Conservation (phyloP, 2,113 vertebrate genomes). For the human region DNA sequence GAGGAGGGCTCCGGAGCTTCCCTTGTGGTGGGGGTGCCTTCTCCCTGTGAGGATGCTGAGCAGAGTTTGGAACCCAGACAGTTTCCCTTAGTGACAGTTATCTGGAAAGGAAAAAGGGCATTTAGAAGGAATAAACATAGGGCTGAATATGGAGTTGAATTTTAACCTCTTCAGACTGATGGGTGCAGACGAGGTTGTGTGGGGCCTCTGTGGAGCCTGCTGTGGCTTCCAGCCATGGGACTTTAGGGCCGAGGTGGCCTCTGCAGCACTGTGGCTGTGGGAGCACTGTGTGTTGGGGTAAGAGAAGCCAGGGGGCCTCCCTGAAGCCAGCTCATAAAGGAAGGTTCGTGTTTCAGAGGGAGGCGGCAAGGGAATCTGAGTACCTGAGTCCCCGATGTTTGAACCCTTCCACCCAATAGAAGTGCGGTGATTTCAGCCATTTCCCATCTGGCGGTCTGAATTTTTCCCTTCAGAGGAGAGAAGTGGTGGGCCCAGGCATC, state of each 20-base stretch:
- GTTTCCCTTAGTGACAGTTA: not conserved
- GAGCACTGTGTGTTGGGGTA: not conserved
- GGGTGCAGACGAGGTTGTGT: not conserved
- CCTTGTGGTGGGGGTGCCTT: not conserved
- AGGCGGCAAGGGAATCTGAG: rapidly evolving
- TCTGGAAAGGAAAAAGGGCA: not conserved
- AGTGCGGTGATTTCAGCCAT: not conserved
- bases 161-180: not conserved
- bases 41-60: no score
- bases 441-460: not conserved
- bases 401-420: not conserved
- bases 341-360: not conserved
- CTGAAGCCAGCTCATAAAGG: not conserved
- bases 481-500: rapidly evolving
- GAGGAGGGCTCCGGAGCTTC: not conserved
- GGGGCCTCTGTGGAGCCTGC: not conserved
- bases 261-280: not conserved
- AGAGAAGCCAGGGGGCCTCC: not conserved
- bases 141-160: not conserved
- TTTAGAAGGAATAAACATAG: rapidly evolving
- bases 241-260: not conserved
- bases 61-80: no score
- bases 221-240: not conserved
- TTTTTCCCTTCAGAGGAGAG: not conserved
- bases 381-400: not conserved